A percentile compares a stretch with the other conserved stretches of the same genome.
These are phyloP conservation scores for Alviniconcha strummeri DNA, from an alignment of 2,888 invertebrate species.

Conservation along the genomic window DNA sequence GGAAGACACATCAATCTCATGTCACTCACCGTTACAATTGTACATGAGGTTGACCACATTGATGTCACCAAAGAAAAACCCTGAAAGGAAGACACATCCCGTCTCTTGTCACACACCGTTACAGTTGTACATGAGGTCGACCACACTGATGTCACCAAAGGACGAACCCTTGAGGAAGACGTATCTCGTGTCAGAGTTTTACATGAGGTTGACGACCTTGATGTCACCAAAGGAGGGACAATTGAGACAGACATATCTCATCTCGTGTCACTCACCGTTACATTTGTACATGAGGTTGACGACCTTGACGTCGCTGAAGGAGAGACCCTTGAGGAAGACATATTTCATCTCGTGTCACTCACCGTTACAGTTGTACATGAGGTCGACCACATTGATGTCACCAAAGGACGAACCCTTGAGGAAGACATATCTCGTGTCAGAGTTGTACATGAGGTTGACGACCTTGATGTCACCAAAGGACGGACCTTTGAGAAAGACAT, in stretches of 20 bases:
- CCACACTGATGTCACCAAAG: too few relatives aligned
- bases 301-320: constrained; percentile 62
- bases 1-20: neutral
- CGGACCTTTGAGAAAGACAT: neutral
- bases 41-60: constrained; percentile 66
- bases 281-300: constrained; percentile 66
- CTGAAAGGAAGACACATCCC: constrained; percentile 60
- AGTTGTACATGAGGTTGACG: too few relatives aligned
- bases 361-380: constrained; percentile 59
- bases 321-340: constrained; percentile 60
- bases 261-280: constrained; percentile 52
- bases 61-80: constrained; percentile 64
- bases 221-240: constrained; percentile 63
- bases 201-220: constrained; percentile 65
- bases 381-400: constrained; percentile 64
- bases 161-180: too few relatives aligned
- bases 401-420: constrained; percentile 60
- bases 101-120: constrained; percentile 39
- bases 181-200: constrained; percentile 46
- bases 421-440: constrained; percentile 52
- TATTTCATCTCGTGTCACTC: constrained; percentile 37
- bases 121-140: too few relatives aligned
- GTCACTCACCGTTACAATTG: constrained; percentile 43
- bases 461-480: too few relatives aligned
- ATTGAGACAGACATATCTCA: constrained; percentile 61